Conservation (phyloP, 2,888 invertebrate species). For the Acanthacorydalis orientalis region DNA sequence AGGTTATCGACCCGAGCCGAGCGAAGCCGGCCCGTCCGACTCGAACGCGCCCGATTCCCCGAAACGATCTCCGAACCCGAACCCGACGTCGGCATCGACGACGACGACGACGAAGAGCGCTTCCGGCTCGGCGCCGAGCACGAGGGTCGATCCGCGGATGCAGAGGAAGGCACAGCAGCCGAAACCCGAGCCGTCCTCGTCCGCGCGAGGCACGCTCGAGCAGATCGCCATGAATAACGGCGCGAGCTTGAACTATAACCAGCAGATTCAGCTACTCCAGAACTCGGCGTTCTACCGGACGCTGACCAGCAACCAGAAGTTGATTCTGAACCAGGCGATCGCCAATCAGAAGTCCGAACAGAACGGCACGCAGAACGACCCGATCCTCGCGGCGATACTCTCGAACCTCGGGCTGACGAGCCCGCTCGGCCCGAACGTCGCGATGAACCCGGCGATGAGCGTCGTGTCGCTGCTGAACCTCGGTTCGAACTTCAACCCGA, state of each 20-base stretch:
- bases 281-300: conserved; percentile 54
- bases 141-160: conserved; percentile 4
- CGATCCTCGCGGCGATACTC: conserved; percentile 39
- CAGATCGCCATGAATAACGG: conserved; percentile 20
- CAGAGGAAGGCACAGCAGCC: background rate
- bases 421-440: background rate
- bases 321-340: conserved; percentile 51
- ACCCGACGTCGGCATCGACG: conserved; percentile 11
- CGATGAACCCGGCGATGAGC: conserved; percentile 5
- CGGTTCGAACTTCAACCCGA: conserved; percentile 1
- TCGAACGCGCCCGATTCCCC: conserved; percentile 31
- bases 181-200: background rate
- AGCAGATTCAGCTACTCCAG: conserved; percentile 45
- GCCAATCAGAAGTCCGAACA: conserved; percentile 41
- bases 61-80: conserved; percentile 20
- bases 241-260: conserved; percentile 32
- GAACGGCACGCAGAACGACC: conserved; percentile 43
- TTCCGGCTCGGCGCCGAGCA: conserved; percentile 10
- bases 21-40: conserved; percentile 28
- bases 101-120: conserved; percentile 16
- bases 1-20: conserved; percentile 36
- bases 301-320: conserved; percentile 52
- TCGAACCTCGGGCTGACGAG: conserved; percentile 35
- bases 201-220: background rate
- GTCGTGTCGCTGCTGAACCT: conserved; percentile 1